phyloP scores from a whole-genome alignment of 2,888 invertebrate species.

The Pristionchus arcanus region DNA sequence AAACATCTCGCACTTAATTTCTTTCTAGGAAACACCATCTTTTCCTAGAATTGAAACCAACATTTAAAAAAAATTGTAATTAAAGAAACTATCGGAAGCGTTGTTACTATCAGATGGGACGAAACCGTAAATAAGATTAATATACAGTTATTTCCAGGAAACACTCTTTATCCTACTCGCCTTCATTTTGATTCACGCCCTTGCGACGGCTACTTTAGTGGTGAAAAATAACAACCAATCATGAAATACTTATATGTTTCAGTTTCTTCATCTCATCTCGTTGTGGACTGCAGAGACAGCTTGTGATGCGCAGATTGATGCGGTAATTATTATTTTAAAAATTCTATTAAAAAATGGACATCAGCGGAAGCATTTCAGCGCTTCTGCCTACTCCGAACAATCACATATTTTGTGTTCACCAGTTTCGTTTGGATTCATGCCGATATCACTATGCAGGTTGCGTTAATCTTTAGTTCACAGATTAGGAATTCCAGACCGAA shows the following conservation, averaged over 20 bases:
- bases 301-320: slow-evolving; percentile 15
- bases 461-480: no score
- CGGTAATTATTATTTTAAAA: not conserved
- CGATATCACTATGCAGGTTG: not conserved
- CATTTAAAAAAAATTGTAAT: no score
- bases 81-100: no score
- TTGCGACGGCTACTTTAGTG: not conserved
- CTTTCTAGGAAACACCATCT: no score
- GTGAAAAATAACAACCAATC: not conserved
- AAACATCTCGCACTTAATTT: no score
- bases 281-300: not conserved
- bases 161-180: not conserved
- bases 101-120: not conserved
- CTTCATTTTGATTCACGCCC: not conserved
- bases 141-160: slow-evolving; percentile 38
- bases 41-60: no score
- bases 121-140: not conserved
- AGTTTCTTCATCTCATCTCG: slow-evolving; percentile 4
- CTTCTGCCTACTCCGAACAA: not conserved
- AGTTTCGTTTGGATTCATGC: slow-evolving; percentile 22
- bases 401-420: not conserved
- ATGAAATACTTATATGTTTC: not conserved
- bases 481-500: no score
- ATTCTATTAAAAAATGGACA: not conserved
- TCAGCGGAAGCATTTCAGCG: not conserved